Evolutionary conservation across 37 sponge, comb jelly and placozoan genomes (phyloP), one percentile per base, ranked within the genome.

Genomic region (Chondrilla cf. caribensis): DNA sequence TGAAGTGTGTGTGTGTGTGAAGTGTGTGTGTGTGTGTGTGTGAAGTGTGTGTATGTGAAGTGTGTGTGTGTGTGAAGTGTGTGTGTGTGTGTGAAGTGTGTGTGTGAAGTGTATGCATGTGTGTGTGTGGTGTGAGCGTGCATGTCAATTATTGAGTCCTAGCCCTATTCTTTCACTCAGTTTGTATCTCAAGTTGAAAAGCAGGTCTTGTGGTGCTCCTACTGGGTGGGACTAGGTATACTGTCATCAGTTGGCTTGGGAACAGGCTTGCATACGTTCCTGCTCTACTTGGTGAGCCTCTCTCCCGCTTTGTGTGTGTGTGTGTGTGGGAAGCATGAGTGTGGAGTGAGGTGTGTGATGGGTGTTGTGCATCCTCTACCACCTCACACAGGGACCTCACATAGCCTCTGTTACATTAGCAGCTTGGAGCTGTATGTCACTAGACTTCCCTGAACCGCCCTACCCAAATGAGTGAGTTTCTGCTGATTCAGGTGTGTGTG

Each of bases 361-460:
- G 60, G 25, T n/a, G 2, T 2, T 59, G 25, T 2, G 60, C 3
- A 26, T 54, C 17, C 15, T 54, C 15, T 11, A 54, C 11, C 11
- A 17, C 15, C 57, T 11, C 17, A 17, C 17, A 28, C 83, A 89
- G 84, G 99, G 99, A n/a, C 99, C 99, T 24, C 93, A 93, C 90
- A 99, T 99, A 58, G 97, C 99, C n/a, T 89, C 94, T 58, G 99
- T 99, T 17, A 96, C 99, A 7, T 86, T 99, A 26, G 96, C 99
- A 37, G 99, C 99, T 22, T 99, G 96, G 93, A 88, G 89, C 22
- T 99, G 99, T 79, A 84, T 85, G 70, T 92, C 95, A 38, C 84
- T 96, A 15, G 88, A 99, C 81, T 99, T 99, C 70, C 99, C 99
- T 31, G 88, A 91, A 24, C 99, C 99, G 22, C 99, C 99, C 29